Evolutionary conservation across 2,797 vertebrate genomes (phyloP), one percentile per base, ranked within the genome.

Genomic region (Cuniculus paca): DNA sequence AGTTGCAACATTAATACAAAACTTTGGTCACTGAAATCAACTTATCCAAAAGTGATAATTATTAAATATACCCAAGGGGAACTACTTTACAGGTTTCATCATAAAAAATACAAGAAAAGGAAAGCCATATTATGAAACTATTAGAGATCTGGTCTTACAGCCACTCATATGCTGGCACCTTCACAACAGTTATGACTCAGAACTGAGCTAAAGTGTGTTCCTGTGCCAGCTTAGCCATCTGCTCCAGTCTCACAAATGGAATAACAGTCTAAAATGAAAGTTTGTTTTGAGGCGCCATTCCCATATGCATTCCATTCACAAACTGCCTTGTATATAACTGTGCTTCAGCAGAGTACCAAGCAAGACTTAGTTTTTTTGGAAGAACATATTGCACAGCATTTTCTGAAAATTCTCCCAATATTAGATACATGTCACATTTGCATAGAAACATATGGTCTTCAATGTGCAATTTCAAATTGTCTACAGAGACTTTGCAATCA

Each of bases 191-290:
- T 42, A 54, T 65, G 97, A 90, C 89, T 95, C 95, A 48, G 90
- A 92, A 12, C 50, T 2, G 14, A 2, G 74, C 39, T 19, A 65
- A 52, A 60, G 56, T 0, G 24, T 12, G 26, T 60, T 13, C 34
- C 74, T 26, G 31, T 75, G 93, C 94, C 95, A 94, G 92, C 0
- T n/a, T 42, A 4, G 90, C 97, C 97, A 97, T 97, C 97, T 98
- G 97, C 86, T 84, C 36, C 70, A 2, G 0, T 80, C 85, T 87
- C 87, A 45, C n/a, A 85, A 89, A 81, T 4, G 80, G 79, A 86
- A n/a, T 58, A 60, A 65, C 58, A 56, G 90, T 56, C 78, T 78
- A 45, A 80, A 74, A 82, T 48, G 68, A 74, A 80, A 80, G 95
- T 86, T 60, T 91, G 81, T 81, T 77, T 85, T 24, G 78, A 80